phyloP scores from a whole-genome alignment of 2,797 vertebrate species.

The Pseudotriccus pelzelni region DNA sequence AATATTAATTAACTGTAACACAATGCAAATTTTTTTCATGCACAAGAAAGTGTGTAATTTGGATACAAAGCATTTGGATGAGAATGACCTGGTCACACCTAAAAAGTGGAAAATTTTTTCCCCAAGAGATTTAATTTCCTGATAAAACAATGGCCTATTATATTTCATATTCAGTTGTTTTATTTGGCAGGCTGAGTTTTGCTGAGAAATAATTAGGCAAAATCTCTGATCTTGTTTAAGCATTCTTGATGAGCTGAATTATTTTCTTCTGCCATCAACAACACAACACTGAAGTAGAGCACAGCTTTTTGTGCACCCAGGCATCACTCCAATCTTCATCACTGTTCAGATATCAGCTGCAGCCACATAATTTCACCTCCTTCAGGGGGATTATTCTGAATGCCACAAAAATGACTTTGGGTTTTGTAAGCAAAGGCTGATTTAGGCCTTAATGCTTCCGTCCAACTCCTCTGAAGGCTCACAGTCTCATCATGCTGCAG shows the following conservation, averaged over 20 bases:
- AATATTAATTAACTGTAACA: slow-evolving; percentile 42
- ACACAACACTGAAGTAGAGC: neutral
- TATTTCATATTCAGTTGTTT: neutral
- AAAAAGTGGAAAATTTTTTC: neutral
- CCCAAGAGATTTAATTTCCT: neutral
- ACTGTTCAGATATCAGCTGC: neutral
- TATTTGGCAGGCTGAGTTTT: neutral
- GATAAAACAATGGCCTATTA: neutral
- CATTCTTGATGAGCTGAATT: neutral
- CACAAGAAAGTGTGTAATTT: neutral
- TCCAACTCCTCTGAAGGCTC: neutral
- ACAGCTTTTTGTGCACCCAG: neutral
- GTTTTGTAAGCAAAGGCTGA: neutral
- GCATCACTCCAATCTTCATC: neutral
- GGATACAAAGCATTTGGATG: neutral
- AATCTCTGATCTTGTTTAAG: neutral
- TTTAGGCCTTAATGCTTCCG: neutral
- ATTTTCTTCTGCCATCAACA: neutral
- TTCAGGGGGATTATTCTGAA: neutral
- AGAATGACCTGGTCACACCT: neutral
- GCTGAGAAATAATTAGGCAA: neutral
- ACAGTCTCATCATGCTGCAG: neutral
- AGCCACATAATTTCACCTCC: neutral
- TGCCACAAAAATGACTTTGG: neutral
- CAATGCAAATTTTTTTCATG: neutral